A percentile compares a stretch with the other conserved stretches of the same genome.
Evolutionary conservation across 1,140 invertebrate species (phyloP).

Genomic region (Cherax quadricarinatus): DNA sequence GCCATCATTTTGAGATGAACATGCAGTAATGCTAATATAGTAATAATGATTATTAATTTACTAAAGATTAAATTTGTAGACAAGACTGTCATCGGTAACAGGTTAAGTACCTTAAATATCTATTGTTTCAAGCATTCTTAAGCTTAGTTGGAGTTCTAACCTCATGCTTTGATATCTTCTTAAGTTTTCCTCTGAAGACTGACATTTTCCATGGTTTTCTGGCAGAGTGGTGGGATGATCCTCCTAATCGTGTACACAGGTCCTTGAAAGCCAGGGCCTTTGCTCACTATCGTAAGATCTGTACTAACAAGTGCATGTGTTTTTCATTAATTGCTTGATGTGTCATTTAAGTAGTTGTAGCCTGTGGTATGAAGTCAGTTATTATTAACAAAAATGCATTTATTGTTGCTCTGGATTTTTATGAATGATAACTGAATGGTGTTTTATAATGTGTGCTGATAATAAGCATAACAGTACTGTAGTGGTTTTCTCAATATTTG

Average conservation of each 20-base stretch:
- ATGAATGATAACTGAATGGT: background rate
- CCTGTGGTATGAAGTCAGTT: background rate
- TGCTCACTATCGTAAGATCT: slow-evolving; percentile 50
- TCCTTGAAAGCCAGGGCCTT: slow-evolving; percentile 25
- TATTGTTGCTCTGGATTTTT: too few relatives aligned
- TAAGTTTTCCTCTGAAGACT: background rate
- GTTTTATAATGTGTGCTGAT: too few relatives aligned
- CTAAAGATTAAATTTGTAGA: too few relatives aligned
- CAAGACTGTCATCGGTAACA: too few relatives aligned
- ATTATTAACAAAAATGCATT: background rate
- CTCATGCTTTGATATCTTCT: background rate
- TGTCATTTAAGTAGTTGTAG: background rate
- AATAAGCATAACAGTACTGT: too few relatives aligned
- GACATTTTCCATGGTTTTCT: slow-evolving; percentile 27
- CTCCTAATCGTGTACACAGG: slow-evolving; percentile 53
- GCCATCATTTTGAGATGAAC: too few relatives aligned
- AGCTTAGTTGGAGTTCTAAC: background rate
- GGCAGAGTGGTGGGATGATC: slow-evolving; percentile 39
- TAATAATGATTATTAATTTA: too few relatives aligned
- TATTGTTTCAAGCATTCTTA: too few relatives aligned
- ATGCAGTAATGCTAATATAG: too few relatives aligned
- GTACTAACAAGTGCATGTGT: slow-evolving; percentile 54
- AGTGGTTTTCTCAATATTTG: too few relatives aligned
- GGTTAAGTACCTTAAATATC: too few relatives aligned
- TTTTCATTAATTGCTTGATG: background rate